Percentiles rank a stretch among this genome's conserved stretches.
Evolutionary conservation across 2,888 invertebrate genomes (phyloP).

Genomic region (Acronicta leporina): DNA sequence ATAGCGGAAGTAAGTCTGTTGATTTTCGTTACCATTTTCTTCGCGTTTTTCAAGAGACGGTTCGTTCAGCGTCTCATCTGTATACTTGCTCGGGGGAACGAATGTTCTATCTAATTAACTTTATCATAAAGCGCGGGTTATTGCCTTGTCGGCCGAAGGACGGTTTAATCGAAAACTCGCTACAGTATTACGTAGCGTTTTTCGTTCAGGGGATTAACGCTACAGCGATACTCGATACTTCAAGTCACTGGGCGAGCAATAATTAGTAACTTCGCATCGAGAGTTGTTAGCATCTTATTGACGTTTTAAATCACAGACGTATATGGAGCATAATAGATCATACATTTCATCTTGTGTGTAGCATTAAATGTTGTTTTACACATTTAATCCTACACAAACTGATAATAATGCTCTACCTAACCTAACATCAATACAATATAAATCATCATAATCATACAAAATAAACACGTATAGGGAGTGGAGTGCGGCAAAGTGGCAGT

Average conservation of each 20-base stretch:
- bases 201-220: slow-evolving; percentile 54
- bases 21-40: slow-evolving; percentile 68
- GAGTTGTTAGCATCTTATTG: too few species aligned
- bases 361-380: too few species aligned
- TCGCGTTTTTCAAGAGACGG: slow-evolving; percentile 66
- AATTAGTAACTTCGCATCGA: background rate
- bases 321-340: too few species aligned
- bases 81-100: slow-evolving; percentile 82
- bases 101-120: slow-evolving; percentile 87
- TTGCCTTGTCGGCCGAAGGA: slow-evolving; percentile 77
- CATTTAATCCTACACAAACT: too few species aligned
- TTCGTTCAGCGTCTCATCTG: slow-evolving; percentile 73
- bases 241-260: background rate
- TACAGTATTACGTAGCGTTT: slow-evolving; percentile 64
- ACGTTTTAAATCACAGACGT: too few species aligned
- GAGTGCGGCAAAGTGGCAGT: slow-evolving; percentile 51
- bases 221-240: slow-evolving; percentile 28
- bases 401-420: background rate
- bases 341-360: too few species aligned
- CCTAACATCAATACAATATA: slow-evolving; percentile 26
- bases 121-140: slow-evolving; percentile 85
- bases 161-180: slow-evolving; percentile 77
- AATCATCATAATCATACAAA: slow-evolving; percentile 40
- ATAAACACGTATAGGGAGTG: slow-evolving; percentile 32
- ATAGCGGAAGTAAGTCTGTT: slow-evolving; percentile 60